Base-by-base conservation (phyloP, 2,113 vertebrate genomes). In the Serinus canaria region DNA sequence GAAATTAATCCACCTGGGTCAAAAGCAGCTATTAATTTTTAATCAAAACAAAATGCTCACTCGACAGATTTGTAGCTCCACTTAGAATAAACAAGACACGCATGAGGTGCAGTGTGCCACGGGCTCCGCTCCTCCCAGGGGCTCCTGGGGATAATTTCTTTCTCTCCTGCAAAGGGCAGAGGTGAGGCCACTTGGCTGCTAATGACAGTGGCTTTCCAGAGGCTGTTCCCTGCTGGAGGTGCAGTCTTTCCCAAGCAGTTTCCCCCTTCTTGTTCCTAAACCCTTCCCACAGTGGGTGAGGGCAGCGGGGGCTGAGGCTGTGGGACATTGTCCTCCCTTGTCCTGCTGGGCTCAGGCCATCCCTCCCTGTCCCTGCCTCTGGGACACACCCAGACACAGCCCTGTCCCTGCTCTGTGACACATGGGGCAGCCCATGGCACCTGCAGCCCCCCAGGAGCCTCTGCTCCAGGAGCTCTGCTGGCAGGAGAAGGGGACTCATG, bases 21-120 rank as follows among this genome's bases (percentile, higher is more conserved):
- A 98, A 97, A 98, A 97, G 96, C 95, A 97, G 97, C 97, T 98
- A 98, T 98, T 98, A 98, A 98, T 98, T 98, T 98, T 98, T 98
- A 98, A 98, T 98, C 97, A 97, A 98, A 98, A 97, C 96, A 97
- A 97, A 97, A 96, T 95, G 97, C 96, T 98, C 89, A 97, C 97
- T 98, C 91, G 39, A 95, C 98, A 98, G 83, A 97, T 97, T 95
- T 96, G 96, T 95, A 96, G 91, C 93, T 96, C 86, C 96, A 92
- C 95, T 97, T 95, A 86, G 90, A 97, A 95, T 95, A 97, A 93
- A 97, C 84, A 96, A 80, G 77, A 94, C 83, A 89, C 44, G 60
- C 90, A 44, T 79, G 93, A 95, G 90, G 90, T 69, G 86, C 62
- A 59, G 67, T 28, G 93, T 95, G 93, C 91, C 81, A 79, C 50